A percentile compares a stretch with the other conserved stretches of the same genome.
These are phyloP conservation scores for Solenopsis fugax DNA, from an alignment of 1,140 invertebrate genomes.

Conservation along the genomic window DNA sequence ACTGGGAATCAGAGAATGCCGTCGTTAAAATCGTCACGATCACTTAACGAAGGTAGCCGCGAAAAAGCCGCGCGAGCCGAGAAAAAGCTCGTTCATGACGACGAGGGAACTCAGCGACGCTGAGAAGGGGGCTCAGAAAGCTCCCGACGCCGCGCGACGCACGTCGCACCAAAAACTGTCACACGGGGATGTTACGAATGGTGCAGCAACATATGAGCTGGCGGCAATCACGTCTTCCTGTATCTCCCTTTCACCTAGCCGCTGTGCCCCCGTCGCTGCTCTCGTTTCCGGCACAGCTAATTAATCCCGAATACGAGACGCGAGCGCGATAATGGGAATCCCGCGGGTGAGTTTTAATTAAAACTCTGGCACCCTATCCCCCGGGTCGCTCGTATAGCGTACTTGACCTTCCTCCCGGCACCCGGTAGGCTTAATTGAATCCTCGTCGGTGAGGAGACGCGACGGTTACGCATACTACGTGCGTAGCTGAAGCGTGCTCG, in stretches of 20 bases:
- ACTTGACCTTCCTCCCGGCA: conserved; percentile 74
- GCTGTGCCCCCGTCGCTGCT: conserved; percentile 13
- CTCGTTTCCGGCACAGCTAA: conserved; percentile 43
- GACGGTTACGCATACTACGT: conserved; percentile 65
- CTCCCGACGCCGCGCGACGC: background rate
- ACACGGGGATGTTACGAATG: conserved; percentile 3
- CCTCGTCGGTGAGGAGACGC: conserved; percentile 43
- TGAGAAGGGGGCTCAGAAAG: background rate
- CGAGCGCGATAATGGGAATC: conserved; percentile 55
- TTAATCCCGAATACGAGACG: conserved; percentile 65
- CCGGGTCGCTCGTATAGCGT: conserved; percentile 60
- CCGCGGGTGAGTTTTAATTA: conserved; percentile 68
- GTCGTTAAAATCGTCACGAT: conserved; percentile 9
- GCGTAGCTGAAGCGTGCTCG: conserved; percentile 59
- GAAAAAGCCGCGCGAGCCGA: conserved; percentile 22
- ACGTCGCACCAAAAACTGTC: background rate
- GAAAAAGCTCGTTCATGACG: conserved; percentile 46
- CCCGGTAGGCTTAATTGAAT: conserved; percentile 70
- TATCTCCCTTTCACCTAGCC: conserved; percentile 7
- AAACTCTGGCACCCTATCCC: conserved; percentile 49
- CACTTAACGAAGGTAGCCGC: conserved; percentile 8
- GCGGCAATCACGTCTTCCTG: background rate
- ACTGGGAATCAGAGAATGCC: conserved; percentile 58
- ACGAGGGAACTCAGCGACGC: background rate
- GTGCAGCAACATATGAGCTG: background rate